Evolutionary conservation across 2,888 invertebrate species (phyloP).

Genomic region (Rhingia rostrata): DNA sequence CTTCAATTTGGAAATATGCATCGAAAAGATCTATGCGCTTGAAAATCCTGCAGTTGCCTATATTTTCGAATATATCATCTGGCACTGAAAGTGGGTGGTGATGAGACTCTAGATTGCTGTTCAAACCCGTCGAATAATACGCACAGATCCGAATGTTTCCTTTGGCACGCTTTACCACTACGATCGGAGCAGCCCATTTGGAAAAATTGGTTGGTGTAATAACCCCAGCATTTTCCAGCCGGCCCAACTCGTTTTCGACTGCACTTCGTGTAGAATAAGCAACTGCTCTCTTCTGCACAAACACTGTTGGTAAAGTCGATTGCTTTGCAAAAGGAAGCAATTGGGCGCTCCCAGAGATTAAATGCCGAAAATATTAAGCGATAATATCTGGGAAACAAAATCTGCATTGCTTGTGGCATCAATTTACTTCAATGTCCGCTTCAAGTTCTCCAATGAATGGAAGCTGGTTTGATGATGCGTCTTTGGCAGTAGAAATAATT

Average conservation of each 20-base stretch:
- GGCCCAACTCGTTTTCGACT: background rate
- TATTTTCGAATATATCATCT: no score
- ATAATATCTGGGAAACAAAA: no score
- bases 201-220: background rate
- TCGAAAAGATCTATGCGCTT: no score
- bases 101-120: slow-evolving; percentile 31
- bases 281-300: background rate
- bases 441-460: slow-evolving; percentile 12
- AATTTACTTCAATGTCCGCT: background rate
- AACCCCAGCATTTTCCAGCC: background rate
- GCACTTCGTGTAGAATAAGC: background rate
- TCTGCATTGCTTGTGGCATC: background rate
- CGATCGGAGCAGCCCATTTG: background rate
- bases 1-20: background rate
- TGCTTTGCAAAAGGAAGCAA: background rate
- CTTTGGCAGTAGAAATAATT: slow-evolving; percentile 13
- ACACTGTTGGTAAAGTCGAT: background rate
- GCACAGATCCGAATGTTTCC: slow-evolving; percentile 46
- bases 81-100: no score
- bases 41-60: no score
- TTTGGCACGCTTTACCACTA: slow-evolving; percentile 20
- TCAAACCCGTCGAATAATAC: slow-evolving; percentile 55
- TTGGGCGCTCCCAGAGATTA: background rate
- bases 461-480: slow-evolving; percentile 13
- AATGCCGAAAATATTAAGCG: background rate